Evolutionary conservation across 1,140 invertebrate genomes (phyloP).

Genomic region (Ridgeia piscesae): DNA sequence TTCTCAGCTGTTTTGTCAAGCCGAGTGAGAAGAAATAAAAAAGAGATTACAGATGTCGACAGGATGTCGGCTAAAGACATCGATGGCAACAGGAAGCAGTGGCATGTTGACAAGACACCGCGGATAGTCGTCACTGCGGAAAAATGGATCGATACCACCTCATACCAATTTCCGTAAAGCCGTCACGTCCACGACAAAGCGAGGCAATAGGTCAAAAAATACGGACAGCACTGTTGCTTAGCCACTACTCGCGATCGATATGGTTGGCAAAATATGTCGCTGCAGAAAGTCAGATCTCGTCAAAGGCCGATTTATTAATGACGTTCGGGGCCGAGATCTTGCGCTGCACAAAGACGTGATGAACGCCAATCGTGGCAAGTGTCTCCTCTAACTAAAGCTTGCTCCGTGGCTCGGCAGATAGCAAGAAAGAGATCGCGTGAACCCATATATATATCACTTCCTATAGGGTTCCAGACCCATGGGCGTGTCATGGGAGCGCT

Average conservation of each 20-base stretch:
- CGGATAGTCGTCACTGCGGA: not conserved
- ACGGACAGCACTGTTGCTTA: not conserved
- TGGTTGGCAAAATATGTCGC: not conserved
- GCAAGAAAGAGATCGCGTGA: not conserved
- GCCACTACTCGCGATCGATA: not conserved
- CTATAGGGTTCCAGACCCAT: not conserved
- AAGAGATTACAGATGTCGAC: too few species aligned
- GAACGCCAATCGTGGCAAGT: not conserved
- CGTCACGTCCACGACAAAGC: not conserved
- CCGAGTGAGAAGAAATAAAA: too few species aligned
- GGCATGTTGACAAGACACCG: not conserved
- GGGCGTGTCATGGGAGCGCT: not conserved
- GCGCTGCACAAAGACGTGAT: not conserved
- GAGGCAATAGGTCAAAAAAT: not conserved
- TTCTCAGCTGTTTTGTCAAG: too few species aligned
- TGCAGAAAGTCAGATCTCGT: not conserved
- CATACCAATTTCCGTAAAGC: not conserved
- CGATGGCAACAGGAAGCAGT: too few species aligned
- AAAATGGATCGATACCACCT: not conserved
- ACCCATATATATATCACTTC: not conserved
- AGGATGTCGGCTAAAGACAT: too few species aligned
- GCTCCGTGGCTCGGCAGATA: not conserved
- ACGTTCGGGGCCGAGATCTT: not conserved
- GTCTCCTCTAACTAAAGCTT: not conserved
- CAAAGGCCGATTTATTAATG: not conserved